Evolutionary conservation across 2,888 invertebrate species (phyloP), one percentile per base, ranked within the genome.

Genomic region (Cryptus armator): DNA sequence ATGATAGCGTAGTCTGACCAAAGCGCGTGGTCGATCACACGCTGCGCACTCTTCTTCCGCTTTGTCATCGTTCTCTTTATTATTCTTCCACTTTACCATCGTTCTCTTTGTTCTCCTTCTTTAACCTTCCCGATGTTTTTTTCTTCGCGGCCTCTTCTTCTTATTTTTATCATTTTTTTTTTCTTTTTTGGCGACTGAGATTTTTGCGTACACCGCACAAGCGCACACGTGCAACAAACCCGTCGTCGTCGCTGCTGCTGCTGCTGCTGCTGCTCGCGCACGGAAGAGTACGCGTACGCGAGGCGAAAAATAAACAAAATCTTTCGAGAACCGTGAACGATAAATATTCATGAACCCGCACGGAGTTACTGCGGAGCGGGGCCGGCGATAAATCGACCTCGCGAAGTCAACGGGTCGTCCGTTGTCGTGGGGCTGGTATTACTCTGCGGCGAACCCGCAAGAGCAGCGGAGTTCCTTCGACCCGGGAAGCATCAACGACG

Each of bases 301-400:
- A 80, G 87, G 84, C 80, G 82, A 87, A 86, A 86, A 81, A 80
- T 85, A 74, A 81, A 83, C 78, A 89, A 87, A 88, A 87, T 89
- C 86, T 88, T 88, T 86, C 68, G 87, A 86, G 76, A 72, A 70
- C 59, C 66, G 84, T 48, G 71, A 70, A 75, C 78, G 85, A 90
- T 90, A 89, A 90, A 90, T 90, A 90, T 90, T 90, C 90, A 90
- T 90, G 89, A 85, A 74, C 83, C 71, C 71, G 82, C 67, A 77
- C 84, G 86, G 82, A 62, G 71, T 77, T 37, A 59, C 72, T 5
- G 44, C 37, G 78, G 51, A 56, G 71, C 76, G 81, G 79, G 77
- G 80, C 79, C 84, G 84, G 68, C 83, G 89, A 89, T 90, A 89
- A 90, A 89, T 90, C 87, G 88, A 86, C 87, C 85, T 86, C 81